Evolutionary conservation across 2,888 invertebrate species (phyloP).

Genomic region (Phyllotreta striolata): DNA sequence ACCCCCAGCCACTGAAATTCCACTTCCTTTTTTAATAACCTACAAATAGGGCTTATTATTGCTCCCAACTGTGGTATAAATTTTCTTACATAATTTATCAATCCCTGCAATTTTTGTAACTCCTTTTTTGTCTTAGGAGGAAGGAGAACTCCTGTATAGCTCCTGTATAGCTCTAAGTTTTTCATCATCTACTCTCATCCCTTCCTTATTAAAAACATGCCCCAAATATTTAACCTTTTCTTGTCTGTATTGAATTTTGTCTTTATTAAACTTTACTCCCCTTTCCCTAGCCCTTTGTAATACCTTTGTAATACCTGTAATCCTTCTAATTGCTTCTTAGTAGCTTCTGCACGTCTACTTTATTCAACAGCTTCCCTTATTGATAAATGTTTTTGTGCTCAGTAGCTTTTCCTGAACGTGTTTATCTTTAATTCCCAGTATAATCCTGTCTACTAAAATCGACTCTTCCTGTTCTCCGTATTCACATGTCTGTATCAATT

Average conservation of each 20-base stretch:
- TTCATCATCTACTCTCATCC: conserved; percentile 17
- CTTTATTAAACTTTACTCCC: conserved; percentile 15
- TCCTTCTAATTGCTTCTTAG: conserved; percentile 18
- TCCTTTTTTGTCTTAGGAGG: conserved; percentile 18
- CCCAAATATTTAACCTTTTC: conserved; percentile 5
- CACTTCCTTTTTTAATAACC: conserved; percentile 23
- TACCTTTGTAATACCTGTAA: not conserved
- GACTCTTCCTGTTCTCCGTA: conserved; percentile 21
- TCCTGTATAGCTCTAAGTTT: not conserved
- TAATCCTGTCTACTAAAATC: conserved; percentile 25
- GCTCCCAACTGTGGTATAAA: conserved; percentile 33
- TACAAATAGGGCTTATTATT: conserved; percentile 24
- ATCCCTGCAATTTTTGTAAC: conserved; percentile 34
- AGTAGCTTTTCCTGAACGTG: conserved; percentile 5
- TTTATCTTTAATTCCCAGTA: conserved; percentile 18
- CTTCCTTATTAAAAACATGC: conserved; percentile 10
- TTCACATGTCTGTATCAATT: conserved; percentile 24
- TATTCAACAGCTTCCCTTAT: conserved; percentile 8
- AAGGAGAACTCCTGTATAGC: too few relatives aligned
- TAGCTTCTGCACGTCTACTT: conserved; percentile 24
- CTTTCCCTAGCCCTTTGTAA: too few relatives aligned
- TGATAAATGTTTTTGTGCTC: conserved; percentile 4
- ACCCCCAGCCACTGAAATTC: not conserved
- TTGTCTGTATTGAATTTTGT: conserved; percentile 9
- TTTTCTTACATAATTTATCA: conserved; percentile 35